phyloP scores from a whole-genome alignment of 1,140 invertebrate genomes.

The Phortica variegata region DNA sequence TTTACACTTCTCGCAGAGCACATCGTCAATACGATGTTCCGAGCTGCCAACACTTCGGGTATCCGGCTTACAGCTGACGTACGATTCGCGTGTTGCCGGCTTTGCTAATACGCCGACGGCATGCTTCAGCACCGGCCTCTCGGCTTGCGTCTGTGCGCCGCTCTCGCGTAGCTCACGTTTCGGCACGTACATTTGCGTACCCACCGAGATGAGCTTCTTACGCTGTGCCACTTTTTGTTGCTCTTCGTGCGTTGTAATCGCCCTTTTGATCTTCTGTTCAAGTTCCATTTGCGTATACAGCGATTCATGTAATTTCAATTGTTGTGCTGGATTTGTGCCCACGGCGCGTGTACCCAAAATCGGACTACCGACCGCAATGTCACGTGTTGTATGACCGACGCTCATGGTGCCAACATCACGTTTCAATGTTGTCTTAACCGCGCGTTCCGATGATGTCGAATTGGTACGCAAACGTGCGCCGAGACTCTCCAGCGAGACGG shows the following conservation, averaged over 20 bases:
- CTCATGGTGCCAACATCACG: constrained; percentile 71
- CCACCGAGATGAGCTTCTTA: constrained; percentile 40
- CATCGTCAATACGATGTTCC: constrained; percentile 57
- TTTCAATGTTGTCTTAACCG: constrained; percentile 30
- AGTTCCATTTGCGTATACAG: constrained; percentile 41
- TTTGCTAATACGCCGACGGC: constrained; percentile 28
- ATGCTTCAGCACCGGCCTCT: constrained; percentile 31
- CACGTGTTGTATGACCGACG: constrained; percentile 38
- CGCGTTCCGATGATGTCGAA: constrained; percentile 27
- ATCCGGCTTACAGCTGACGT: constrained; percentile 53
- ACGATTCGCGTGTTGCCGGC: constrained; percentile 45
- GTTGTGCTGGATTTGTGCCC: constrained; percentile 25
- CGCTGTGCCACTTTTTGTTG: constrained; percentile 43
- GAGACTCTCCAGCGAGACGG: constrained; percentile 47
- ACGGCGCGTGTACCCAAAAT: constrained; percentile 20
- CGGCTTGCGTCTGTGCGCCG: constrained; percentile 42
- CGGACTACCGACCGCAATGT: constrained; percentile 31
- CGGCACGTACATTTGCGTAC: constrained; percentile 48
- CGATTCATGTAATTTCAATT: constrained; percentile 6
- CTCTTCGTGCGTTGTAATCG: constrained; percentile 22
- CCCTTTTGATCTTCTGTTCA: constrained; percentile 27
- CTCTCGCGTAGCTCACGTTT: constrained; percentile 36
- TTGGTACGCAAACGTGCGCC: constrained; percentile 40
- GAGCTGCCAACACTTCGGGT: constrained; percentile 58
- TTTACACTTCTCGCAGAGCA: constrained; percentile 60